Base-by-base conservation (phyloP, 2,797 vertebrate species). In the Rhinichthys osculus region DNA sequence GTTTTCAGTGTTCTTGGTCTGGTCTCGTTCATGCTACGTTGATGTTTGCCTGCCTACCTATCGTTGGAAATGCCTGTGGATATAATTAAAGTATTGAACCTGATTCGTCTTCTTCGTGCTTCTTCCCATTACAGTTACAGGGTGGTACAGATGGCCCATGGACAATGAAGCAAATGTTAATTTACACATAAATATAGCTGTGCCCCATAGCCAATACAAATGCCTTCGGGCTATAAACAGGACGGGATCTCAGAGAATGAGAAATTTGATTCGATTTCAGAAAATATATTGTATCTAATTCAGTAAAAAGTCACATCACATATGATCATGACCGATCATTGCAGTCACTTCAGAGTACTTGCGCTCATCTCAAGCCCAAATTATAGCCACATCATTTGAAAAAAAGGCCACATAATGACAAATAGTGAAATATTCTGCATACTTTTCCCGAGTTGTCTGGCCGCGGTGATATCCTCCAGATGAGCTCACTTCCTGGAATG, bases 381-480 rank as follows among this genome's bases (percentile, higher is more conserved):
- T 30, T 14, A 10, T 21, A 21, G 1, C 7, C 66, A 21, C 66
- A 69, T 69, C 3, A 69, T 38, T 38, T 38, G 35, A 19, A 73
- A 27, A 74, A 5, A 54, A 73, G 19, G 16, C 57, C 11, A 11
- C 23, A 21, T 21, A 7, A 35, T 11, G 10, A 71, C 7, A n/a
- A 71, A n/a, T n/a, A n/a, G 5, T 33, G 14, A 17, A 66, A 69
- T 40, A 38, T 33, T 52, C 27, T 19, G 66, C 67, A 0, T 80
- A 99, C 98, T 97, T 98, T 96, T 64, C 96, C 92, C 1, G 98
- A 99, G 90, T 99, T 98, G 7, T 96, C 93, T 33, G 98, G 98
- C 82, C 98, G 95, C 2, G 98, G 97, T 2, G 95, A 95, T 93
- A 99, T 98, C 90, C 96, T 97, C 98, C 98, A 99, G 38, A 99